Conservation (phyloP, 2,888 invertebrate genomes). For the Chymomyza fuscimana region DNA sequence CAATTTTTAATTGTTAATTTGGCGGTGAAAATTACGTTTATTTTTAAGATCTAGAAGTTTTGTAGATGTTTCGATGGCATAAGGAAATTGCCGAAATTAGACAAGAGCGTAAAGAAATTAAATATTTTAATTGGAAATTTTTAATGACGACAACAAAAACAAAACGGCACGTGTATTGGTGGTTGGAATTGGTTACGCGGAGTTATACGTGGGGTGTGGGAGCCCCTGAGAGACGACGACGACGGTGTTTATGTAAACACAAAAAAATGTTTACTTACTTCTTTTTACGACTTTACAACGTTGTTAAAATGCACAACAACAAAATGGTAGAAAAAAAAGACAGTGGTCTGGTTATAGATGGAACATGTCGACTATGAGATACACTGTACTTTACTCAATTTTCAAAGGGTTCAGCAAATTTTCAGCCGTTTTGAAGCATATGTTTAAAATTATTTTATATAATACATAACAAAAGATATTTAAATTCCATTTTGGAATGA, state of each 20-base stretch:
- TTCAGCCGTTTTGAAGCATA: too few species aligned
- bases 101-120: slow-evolving; percentile 69
- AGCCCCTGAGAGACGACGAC: neutral
- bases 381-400: too few species aligned
- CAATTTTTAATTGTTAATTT: slow-evolving; percentile 75
- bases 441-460: too few species aligned
- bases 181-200: neutral
- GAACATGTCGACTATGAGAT: too few species aligned
- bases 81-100: slow-evolving; percentile 53
- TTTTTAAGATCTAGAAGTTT: slow-evolving; percentile 29
- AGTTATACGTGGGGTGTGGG: neutral
- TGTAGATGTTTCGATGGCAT: slow-evolving; percentile 17
- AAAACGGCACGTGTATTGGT: slow-evolving; percentile 20
- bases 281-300: slow-evolving; percentile 72
- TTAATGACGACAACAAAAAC: slow-evolving; percentile 48
- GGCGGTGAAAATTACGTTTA: slow-evolving; percentile 69
- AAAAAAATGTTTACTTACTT: slow-evolving; percentile 43
- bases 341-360: too few species aligned
- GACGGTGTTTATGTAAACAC: slow-evolving; percentile 57
- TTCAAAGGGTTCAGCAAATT: too few species aligned
- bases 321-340: neutral
- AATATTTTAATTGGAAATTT: slow-evolving; percentile 76
- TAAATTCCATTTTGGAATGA: too few species aligned
- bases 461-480: too few species aligned
- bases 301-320: slow-evolving; percentile 66